Base-by-base conservation (phyloP, 2,113 vertebrate genomes). In the Ariopsis seemanni region DNA sequence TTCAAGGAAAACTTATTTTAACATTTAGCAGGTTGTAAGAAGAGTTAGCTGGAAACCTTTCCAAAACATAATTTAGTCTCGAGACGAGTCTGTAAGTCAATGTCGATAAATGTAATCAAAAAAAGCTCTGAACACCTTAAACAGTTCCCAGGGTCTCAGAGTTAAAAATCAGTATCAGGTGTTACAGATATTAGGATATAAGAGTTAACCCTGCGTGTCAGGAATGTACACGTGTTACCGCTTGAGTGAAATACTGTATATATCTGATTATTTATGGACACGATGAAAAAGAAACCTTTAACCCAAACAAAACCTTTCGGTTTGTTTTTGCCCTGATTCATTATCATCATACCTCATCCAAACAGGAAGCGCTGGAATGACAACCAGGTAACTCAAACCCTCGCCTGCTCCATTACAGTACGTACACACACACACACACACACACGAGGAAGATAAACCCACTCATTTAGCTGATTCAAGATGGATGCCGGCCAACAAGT, bases 401-500 rank as follows among this genome's bases (percentile, higher is more conserved):
- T 77, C 91, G 88, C 82, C 85, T 92, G 92, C 91, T 88, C 89
- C 91, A 88, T 92, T 94, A 74, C 69, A 14, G 69, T 30, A 55
- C 55, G 22, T 55, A 60, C 55, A 69, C 69, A 79, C 63, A 48
- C n/a, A 84, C 71, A 67, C 72, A 77, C 74, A 78, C 18, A 84
- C 74, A 71, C 74, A 11, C 5, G 9, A 58, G 20, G 50, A 53
- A 75, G 53, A 83, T 67, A 74, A 79, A 81, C 57, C 87, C 30
- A 72, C 60, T 89, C 88, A 92, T 92, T 92, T 91, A 86, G 92
- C 89, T 91, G 88, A 94, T 93, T 93, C 87, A 90, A 91, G 80
- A 91, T 94, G 93, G 93, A 92, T 63, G 58, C 17, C 3, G 53
- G 94, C 93, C 93, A 94, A 84, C 18, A 12, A 77, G 69, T 17